Percentiles rank a stretch among this genome's conserved stretches.
These are phyloP conservation scores for Andrena flavipes DNA, from an alignment of 2,888 invertebrate genomes.

Conservation along the genomic window DNA sequence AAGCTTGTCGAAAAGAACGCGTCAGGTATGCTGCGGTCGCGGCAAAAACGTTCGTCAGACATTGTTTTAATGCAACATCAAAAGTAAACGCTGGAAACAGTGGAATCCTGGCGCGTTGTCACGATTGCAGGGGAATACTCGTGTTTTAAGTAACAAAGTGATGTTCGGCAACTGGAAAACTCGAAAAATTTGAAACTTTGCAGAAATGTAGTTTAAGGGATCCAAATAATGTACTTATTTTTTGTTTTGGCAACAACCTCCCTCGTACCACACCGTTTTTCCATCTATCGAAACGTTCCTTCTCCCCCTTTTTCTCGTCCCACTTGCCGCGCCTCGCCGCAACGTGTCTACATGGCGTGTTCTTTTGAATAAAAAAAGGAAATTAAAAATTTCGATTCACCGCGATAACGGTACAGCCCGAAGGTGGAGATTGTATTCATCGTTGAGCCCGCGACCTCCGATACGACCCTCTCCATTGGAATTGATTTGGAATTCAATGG, in stretches of 20 bases:
- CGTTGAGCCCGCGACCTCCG: neutral
- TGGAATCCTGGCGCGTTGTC: neutral
- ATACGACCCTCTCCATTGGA: neutral
- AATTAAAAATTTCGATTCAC: neutral
- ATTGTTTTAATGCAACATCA: constrained; percentile 32
- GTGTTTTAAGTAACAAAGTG: too few species aligned
- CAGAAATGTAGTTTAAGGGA: too few species aligned
- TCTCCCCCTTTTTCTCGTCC: too few species aligned
- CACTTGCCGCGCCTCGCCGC: neutral
- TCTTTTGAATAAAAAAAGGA: too few species aligned
- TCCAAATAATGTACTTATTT: too few species aligned
- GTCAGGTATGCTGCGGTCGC: constrained; percentile 61
- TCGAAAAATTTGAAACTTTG: too few species aligned
- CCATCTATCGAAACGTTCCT: too few species aligned
- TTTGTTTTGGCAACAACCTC: too few species aligned
- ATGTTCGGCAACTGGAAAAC: too few species aligned
- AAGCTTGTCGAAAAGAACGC: constrained; percentile 41
- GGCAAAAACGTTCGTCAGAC: constrained; percentile 38
- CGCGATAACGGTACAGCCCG: neutral
- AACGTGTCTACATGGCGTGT: neutral
- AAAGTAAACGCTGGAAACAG: constrained; percentile 3
- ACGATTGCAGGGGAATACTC: too few species aligned
- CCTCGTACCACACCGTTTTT: too few species aligned
- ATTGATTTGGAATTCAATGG: constrained; percentile 12
- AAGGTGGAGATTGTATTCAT: neutral